Conservation (phyloP, 2,797 vertebrate species). For the Enteromius paludinosus region DNA sequence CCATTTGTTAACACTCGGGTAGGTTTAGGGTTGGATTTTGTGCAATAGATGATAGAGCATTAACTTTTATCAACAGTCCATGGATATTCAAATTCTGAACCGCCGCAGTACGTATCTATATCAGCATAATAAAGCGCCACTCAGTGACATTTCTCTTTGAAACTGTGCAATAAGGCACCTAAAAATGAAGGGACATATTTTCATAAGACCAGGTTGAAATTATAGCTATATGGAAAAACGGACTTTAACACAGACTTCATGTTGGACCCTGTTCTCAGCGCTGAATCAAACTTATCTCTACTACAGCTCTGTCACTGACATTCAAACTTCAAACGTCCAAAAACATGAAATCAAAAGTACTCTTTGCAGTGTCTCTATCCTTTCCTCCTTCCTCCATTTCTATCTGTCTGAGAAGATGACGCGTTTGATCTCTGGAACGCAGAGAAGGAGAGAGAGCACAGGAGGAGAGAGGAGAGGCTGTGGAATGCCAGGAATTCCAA, state of each 20-base stretch:
- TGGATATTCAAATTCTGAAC: too few species aligned
- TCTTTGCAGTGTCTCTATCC: background rate
- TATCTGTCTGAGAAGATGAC: conserved; percentile 21
- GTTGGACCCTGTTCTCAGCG: background rate
- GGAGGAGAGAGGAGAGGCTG: conserved; percentile 32
- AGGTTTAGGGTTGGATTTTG: too few species aligned
- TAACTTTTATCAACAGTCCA: too few species aligned
- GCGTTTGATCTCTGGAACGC: conserved; percentile 16
- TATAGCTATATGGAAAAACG: background rate
- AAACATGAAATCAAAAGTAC: too few species aligned
- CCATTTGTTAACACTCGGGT: too few species aligned
- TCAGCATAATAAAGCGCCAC: too few species aligned
- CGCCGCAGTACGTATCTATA: too few species aligned
- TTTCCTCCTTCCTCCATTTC: background rate
- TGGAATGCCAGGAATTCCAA: conserved; percentile 76
- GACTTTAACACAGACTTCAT: background rate
- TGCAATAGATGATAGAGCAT: too few species aligned
- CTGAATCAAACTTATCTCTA: background rate
- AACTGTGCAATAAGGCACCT: too few species aligned
- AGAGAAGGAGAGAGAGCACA: conserved; percentile 71
- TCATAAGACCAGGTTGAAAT: too few species aligned
- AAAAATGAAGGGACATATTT: too few species aligned
- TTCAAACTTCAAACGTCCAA: background rate
- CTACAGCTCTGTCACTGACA: background rate
- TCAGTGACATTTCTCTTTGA: too few species aligned